phyloP scores from a whole-genome alignment of 1,140 invertebrate genomes.

The Goniozus legneri region DNA sequence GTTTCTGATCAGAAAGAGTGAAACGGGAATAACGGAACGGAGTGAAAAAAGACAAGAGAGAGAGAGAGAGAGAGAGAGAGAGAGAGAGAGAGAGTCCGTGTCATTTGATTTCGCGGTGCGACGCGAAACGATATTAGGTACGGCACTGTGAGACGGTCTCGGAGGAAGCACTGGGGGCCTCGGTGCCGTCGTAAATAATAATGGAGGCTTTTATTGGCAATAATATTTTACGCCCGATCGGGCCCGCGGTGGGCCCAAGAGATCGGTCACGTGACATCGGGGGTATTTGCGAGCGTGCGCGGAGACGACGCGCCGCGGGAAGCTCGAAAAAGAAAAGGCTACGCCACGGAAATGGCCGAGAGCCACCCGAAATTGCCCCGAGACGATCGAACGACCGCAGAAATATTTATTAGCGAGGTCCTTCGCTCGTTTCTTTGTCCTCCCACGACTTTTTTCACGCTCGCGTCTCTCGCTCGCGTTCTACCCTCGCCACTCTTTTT shows the following conservation, averaged over 20 bases:
- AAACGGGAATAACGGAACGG: no score
- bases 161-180: no score
- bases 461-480: neutral
- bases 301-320: neutral
- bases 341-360: neutral
- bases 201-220: constrained; percentile 23
- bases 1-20: no score
- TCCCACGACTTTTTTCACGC: neutral
- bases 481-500: no score
- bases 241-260: constrained; percentile 1
- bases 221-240: constrained; percentile 25
- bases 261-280: neutral
- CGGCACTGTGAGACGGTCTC: no score
- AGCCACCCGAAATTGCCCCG: neutral
- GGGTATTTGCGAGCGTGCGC: neutral
- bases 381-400: neutral
- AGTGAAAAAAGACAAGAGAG: no score
- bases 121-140: no score
- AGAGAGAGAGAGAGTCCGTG: no score
- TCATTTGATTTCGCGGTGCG: no score
- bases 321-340: neutral
- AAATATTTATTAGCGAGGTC: neutral
- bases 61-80: no score
- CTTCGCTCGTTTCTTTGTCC: neutral
- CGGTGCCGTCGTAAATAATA: constrained; percentile 34